Evolutionary conservation across 2,888 invertebrate species (phyloP).

Genomic region (Drosophila pegasa): DNA sequence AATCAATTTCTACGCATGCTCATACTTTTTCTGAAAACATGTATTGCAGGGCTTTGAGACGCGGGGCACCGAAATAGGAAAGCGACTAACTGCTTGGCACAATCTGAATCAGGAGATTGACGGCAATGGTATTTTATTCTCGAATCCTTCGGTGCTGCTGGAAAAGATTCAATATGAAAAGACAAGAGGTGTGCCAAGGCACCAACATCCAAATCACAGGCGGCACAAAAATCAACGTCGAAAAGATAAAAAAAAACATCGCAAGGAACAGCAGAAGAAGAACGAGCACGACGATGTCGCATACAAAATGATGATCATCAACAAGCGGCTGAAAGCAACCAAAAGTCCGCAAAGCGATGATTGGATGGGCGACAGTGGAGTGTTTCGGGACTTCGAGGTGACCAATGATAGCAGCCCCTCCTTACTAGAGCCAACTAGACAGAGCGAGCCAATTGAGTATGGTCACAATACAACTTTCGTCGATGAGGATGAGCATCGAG

Average conservation of each 20-base stretch:
- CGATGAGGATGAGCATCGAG: constrained; percentile 86
- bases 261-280: constrained; percentile 69
- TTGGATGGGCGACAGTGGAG: constrained; percentile 82
- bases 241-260: constrained; percentile 71
- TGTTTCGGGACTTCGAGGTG: constrained; percentile 81
- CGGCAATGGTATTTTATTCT: constrained; percentile 86
- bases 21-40: constrained; percentile 15
- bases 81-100: constrained; percentile 93
- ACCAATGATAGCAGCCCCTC: constrained; percentile 73
- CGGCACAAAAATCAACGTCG: constrained; percentile 64
- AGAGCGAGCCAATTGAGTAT: constrained; percentile 86
- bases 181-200: constrained; percentile 39
- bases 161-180: constrained; percentile 78
- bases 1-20: constrained; percentile 45
- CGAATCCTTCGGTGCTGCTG: constrained; percentile 89
- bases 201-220: constrained; percentile 55
- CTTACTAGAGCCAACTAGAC: constrained; percentile 66
- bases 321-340: constrained; percentile 59
- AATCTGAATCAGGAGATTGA: constrained; percentile 92
- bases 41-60: constrained; percentile 93
- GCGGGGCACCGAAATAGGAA: constrained; percentile 93
- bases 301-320: constrained; percentile 52
- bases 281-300: constrained; percentile 53
- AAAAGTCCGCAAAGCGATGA: constrained; percentile 54
- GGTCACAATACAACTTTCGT: constrained; percentile 87